Percentiles rank a stretch among this genome's conserved stretches.
Evolutionary conservation across 2,888 invertebrate species (phyloP).

Genomic region (Chrysomela aeneicollis): DNA sequence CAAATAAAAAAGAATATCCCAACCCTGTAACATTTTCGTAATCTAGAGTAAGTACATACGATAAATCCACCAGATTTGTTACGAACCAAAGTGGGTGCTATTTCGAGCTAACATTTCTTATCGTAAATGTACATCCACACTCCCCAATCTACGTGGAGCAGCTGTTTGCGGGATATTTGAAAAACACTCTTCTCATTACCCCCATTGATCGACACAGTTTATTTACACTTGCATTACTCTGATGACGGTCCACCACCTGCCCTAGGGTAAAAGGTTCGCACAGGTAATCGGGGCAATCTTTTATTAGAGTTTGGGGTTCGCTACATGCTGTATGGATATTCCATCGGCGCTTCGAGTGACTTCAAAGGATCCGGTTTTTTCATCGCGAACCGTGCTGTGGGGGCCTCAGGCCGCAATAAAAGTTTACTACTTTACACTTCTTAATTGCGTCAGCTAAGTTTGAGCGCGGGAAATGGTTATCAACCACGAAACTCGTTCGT

Average conservation of each 20-base stretch:
- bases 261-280: not conserved
- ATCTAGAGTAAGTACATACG: too few relatives aligned
- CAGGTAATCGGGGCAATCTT: not conserved
- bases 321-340: not conserved
- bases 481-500: not conserved
- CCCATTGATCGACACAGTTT: not conserved
- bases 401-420: not conserved
- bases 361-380: not conserved
- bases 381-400: not conserved
- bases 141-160: not conserved
- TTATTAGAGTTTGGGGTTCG: not conserved
- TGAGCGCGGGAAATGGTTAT: not conserved
- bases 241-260: not conserved
- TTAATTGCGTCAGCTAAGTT: not conserved
- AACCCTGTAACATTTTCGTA: too few relatives aligned
- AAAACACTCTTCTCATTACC: not conserved
- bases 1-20: too few relatives aligned
- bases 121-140: not conserved
- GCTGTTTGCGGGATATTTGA: not conserved
- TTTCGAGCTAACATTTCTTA: not conserved
- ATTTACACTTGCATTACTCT: conserved; percentile 6
- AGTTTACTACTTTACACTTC: conserved; percentile 2
- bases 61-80: too few relatives aligned
- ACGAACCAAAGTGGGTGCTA: too few relatives aligned
- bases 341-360: not conserved